Percentiles rank a stretch among this genome's conserved stretches.
phyloP scores from a whole-genome alignment of 2,113 vertebrate species.

The Formicarius rufipectus region DNA sequence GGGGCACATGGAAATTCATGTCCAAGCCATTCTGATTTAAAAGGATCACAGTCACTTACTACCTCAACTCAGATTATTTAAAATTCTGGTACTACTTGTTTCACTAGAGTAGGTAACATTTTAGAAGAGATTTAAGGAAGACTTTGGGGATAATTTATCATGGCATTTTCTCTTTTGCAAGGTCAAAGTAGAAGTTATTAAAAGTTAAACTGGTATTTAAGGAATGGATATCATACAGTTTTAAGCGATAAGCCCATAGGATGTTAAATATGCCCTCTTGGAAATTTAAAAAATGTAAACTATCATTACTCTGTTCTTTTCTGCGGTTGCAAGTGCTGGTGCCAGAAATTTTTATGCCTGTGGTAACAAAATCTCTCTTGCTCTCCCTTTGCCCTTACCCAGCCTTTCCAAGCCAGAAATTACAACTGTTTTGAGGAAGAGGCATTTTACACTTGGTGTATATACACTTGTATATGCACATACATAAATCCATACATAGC shows the following conservation, averaged over 20 bases:
- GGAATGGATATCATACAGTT: constrained; percentile 34
- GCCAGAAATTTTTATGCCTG: constrained; percentile 40
- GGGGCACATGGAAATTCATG: background rate
- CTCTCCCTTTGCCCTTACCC: constrained; percentile 33
- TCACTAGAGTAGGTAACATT: background rate
- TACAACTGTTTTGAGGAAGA: constrained; percentile 1
- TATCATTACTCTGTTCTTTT: constrained; percentile 27
- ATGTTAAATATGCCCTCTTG: constrained; percentile 47
- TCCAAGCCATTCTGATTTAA: background rate
- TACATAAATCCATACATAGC: background rate
- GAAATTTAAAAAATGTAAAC: constrained; percentile 56
- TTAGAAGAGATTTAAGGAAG: background rate
- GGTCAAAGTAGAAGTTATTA: constrained; percentile 51
- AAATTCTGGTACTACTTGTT: background rate
- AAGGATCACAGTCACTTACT: background rate
- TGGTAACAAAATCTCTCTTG: constrained; percentile 54
- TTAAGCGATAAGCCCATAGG: constrained; percentile 43
- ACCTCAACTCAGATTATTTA: background rate
- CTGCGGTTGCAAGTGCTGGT: background rate
- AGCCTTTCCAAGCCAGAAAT: background rate
- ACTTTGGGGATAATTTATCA: background rate
- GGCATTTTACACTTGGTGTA: background rate
- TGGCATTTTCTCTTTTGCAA: background rate
- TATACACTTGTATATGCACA: background rate
- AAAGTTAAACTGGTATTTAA: constrained; percentile 45